Conservation (phyloP, 1,140 invertebrate genomes). For the Procambarus clarkii region DNA sequence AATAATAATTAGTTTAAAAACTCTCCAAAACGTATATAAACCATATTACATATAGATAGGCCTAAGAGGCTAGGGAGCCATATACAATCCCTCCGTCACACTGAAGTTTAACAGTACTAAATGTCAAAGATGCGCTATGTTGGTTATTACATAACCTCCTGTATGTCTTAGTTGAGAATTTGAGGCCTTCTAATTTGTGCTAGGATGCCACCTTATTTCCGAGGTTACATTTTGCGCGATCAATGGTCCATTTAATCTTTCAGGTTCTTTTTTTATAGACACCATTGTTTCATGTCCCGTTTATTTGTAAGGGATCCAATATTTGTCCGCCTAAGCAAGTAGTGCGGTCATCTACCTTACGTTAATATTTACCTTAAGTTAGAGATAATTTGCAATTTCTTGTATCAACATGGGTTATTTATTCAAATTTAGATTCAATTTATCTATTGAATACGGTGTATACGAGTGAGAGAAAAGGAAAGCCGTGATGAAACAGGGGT, state of each 20-base stretch:
- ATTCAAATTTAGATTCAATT: neutral
- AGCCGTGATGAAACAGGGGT: slow-evolving; percentile 41
- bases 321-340: slow-evolving; percentile 58
- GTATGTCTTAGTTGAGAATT: too few relatives aligned
- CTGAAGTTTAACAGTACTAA: too few relatives aligned
- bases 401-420: neutral
- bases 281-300: neutral
- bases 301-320: slow-evolving; percentile 13
- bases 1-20: too few relatives aligned
- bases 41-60: too few relatives aligned
- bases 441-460: neutral
- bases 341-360: slow-evolving; percentile 68
- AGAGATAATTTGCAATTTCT: neutral
- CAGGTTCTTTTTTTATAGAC: neutral
- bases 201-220: too few relatives aligned
- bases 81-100: too few relatives aligned
- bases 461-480: neutral
- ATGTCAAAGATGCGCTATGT: too few relatives aligned
- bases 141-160: too few relatives aligned
- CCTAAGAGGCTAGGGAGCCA: too few relatives aligned
- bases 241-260: neutral
- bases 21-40: too few relatives aligned
- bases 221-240: too few relatives aligned
- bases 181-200: too few relatives aligned
- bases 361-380: neutral